Base-by-base conservation (phyloP, 2,113 vertebrate species). In the Pheucticus melanocephalus region DNA sequence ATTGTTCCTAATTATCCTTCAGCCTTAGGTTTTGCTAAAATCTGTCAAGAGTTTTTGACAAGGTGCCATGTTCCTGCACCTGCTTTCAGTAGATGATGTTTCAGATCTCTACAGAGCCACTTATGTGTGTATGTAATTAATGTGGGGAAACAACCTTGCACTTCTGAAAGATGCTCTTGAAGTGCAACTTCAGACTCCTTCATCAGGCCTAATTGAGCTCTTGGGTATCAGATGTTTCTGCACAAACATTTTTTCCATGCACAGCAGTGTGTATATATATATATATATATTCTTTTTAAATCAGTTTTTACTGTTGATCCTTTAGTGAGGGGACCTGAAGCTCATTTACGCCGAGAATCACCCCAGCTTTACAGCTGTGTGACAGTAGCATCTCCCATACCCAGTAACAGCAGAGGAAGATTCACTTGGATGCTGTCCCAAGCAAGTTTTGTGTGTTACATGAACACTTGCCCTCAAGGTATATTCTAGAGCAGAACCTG, bases 71-170 rank as follows among this genome's bases (percentile, higher is more conserved):
- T 57, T 92, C 12, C 63, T 40, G 23, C 75, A 45, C 22, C 37
- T 54, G 37, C 3, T 5, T 53, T 47, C 20, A 5, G 30, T 2
- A 3, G 31, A 31, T 48, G 75, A 76, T 28, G 30, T 27, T 68
- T 93, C 64, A 80, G 57, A 51, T 14, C 48, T 30, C 79, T 64
- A 25, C 40, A 59, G 59, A 90, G 27, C 42, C 68, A 28, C 92
- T 82, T 64, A 31, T 0, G 0, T 33, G 42, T 2, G 0, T 42
- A 8, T 1, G 0, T n/a, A 39, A 71, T 64, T 75, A 66, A 45
- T 6, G 3, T 20, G 24, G 61, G 57, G 40, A 79, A 88, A 81
- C 6, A 8, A 54, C 57, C 35, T 30, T 17, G 27, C 2, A 5
- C 57, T 85, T 79, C 61, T 47, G 50, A 79, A 71, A 57, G 28